These are phyloP conservation scores for Acronicta psi DNA, from an alignment of 2,888 invertebrate species.

Conservation along the genomic window DNA sequence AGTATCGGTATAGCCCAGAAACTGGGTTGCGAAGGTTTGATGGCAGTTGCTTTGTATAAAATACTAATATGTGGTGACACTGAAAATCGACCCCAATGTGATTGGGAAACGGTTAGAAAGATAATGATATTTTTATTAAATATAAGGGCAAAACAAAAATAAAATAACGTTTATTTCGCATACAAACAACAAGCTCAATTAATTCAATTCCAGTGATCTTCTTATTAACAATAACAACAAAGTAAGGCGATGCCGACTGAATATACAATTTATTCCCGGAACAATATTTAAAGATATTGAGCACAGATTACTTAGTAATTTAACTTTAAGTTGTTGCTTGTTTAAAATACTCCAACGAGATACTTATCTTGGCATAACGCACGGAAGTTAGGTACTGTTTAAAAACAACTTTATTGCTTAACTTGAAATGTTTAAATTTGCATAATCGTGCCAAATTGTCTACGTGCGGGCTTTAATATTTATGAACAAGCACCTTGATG, in stretches of 20 bases:
- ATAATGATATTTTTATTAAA: no score
- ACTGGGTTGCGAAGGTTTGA: no score
- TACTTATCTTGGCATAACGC: slow-evolving; percentile 19
- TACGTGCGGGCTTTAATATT: neutral
- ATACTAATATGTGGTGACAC: no score
- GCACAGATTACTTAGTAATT: slow-evolving; percentile 51
- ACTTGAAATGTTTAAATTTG: neutral
- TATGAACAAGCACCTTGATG: no score
- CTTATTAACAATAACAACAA: slow-evolving; percentile 30
- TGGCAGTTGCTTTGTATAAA: no score
- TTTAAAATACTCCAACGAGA: slow-evolving; percentile 30
- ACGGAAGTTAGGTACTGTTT: slow-evolving; percentile 10
- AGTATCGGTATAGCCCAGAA: no score
- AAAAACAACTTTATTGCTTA: slow-evolving; percentile 15
- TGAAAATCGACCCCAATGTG: no score
- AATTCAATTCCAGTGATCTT: slow-evolving; percentile 23
- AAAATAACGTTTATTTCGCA: no score
- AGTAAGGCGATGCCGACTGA: slow-evolving; percentile 21
- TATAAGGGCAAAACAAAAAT: no score
- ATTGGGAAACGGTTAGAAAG: no score
- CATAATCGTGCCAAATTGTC: slow-evolving; percentile 10
- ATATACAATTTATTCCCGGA: slow-evolving; percentile 44
- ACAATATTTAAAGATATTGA: slow-evolving; percentile 44
- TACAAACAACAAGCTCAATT: slow-evolving; percentile 6
- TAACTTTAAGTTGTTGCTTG: slow-evolving; percentile 38